These are phyloP conservation scores for Halocynthia roretzi DNA, from an alignment of 23 tunicate species.

Conservation along the genomic window DNA sequence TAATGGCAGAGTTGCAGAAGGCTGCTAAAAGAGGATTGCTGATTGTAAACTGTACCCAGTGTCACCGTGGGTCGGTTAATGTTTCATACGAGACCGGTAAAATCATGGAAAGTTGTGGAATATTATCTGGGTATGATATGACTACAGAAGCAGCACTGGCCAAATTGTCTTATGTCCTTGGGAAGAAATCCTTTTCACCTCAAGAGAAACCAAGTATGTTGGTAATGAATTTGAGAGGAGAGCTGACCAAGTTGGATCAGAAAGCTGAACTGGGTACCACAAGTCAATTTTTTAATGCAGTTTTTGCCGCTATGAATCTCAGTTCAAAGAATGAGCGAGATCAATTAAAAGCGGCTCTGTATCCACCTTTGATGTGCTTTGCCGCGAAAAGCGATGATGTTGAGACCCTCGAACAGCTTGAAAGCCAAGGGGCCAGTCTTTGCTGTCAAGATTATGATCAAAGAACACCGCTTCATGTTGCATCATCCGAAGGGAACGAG, in stretches of 20 bases:
- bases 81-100: constrained; percentile 39
- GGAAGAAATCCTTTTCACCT: neutral
- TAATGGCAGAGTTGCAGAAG: neutral
- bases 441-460: constrained; percentile 27
- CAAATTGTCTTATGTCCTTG: constrained; percentile 33
- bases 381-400: constrained; percentile 31
- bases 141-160: constrained; percentile 47
- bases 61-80: constrained; percentile 16
- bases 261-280: too few species aligned
- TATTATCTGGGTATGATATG: constrained; percentile 32
- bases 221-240: constrained; percentile 35
- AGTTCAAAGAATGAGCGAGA: constrained; percentile 18
- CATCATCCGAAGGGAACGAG: constrained; percentile 28
- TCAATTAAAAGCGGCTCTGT: constrained; percentile 14
- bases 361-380: constrained; percentile 35
- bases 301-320: constrained; percentile 16
- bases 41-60: constrained; percentile 26
- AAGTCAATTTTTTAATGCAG: constrained; percentile 7
- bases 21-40: constrained; percentile 18
- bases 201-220: neutral
- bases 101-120: constrained; percentile 24
- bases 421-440: constrained; percentile 23
- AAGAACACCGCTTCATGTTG: constrained; percentile 40
- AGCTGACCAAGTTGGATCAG: constrained; percentile 21
- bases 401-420: constrained; percentile 16